Conservation (phyloP, 1,140 invertebrate species). For the Platyscapa corneri region DNA sequence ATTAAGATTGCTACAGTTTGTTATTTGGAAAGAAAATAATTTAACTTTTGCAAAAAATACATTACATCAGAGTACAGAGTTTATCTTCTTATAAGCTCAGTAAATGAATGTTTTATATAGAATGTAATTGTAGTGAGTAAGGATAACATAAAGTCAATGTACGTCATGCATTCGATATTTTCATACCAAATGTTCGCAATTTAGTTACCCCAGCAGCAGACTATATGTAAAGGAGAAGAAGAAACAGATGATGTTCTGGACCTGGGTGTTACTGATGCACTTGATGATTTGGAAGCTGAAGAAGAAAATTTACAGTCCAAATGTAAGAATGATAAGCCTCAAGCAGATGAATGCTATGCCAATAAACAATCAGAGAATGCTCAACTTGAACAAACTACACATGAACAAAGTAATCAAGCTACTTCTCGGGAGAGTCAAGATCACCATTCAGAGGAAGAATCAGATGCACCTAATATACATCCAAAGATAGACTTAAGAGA, state of each 20-base stretch:
- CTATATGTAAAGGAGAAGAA: constrained; percentile 74
- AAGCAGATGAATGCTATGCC: constrained; percentile 54
- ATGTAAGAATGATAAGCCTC: constrained; percentile 28
- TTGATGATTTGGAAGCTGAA: constrained; percentile 72
- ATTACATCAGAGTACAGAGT: constrained; percentile 24
- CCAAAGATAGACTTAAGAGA: constrained; percentile 47
- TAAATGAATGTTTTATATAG: constrained; percentile 34
- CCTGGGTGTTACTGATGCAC: constrained; percentile 71
- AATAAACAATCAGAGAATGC: constrained; percentile 49
- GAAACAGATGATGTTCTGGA: constrained; percentile 73
- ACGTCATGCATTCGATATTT: constrained; percentile 51
- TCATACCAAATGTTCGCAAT: constrained; percentile 71
- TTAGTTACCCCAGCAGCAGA: constrained; percentile 74
- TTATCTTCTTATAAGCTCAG: constrained; percentile 38
- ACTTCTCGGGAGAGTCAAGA: constrained; percentile 29
- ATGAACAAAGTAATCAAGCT: constrained; percentile 37
- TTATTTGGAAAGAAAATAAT: constrained; percentile 14
- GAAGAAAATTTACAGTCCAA: constrained; percentile 69
- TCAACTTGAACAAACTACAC: constrained; percentile 33
- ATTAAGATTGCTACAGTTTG: not conserved
- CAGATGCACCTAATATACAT: not conserved
- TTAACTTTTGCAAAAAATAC: constrained; percentile 3
- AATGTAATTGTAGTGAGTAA: constrained; percentile 46
- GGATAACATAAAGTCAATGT: constrained; percentile 43
- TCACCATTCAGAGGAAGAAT: constrained; percentile 41